These are phyloP conservation scores for Notoglanidium macrostoma DNA, from an alignment of 2,797 vertebrate genomes.

Conservation along the genomic window DNA sequence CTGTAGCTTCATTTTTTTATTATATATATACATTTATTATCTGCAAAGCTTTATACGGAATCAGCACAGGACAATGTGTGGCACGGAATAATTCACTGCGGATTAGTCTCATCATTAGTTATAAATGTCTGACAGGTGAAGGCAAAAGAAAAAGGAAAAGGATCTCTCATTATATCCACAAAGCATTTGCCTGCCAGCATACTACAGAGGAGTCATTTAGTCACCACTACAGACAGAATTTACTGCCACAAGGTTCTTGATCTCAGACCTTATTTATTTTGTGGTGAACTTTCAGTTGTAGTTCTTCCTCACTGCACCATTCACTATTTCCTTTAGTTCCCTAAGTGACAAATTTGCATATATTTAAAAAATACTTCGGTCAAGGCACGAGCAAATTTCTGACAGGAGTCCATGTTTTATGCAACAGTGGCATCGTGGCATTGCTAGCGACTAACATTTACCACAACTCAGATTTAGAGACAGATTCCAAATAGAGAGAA, in stretches of 20 bases:
- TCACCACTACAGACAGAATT: constrained; percentile 16
- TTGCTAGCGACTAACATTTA: neutral
- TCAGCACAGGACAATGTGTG: constrained; percentile 19
- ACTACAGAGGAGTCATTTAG: constrained; percentile 21
- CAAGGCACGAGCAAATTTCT: neutral
- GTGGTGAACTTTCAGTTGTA: neutral
- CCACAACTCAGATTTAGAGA: neutral
- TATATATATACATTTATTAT: constrained; percentile 62
- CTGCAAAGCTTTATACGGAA: constrained; percentile 67
- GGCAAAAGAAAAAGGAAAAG: constrained; percentile 16
- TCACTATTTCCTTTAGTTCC: neutral
- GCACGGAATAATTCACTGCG: constrained; percentile 32
- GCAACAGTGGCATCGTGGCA: neutral
- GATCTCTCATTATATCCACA: constrained; percentile 40
- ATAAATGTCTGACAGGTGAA: constrained; percentile 37
- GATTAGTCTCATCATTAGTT: constrained; percentile 37
- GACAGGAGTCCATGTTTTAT: neutral
- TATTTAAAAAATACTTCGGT: neutral
- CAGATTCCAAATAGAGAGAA: neutral
- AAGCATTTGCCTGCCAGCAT: constrained; percentile 24
- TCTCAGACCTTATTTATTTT: neutral
- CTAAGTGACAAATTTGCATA: neutral
- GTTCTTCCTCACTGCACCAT: neutral
- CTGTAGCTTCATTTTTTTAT: constrained; percentile 48
- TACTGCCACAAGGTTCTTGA: constrained; percentile 8